phyloP scores from a whole-genome alignment of 2,888 invertebrate genomes.

The Ichneumoninae sp. region DNA sequence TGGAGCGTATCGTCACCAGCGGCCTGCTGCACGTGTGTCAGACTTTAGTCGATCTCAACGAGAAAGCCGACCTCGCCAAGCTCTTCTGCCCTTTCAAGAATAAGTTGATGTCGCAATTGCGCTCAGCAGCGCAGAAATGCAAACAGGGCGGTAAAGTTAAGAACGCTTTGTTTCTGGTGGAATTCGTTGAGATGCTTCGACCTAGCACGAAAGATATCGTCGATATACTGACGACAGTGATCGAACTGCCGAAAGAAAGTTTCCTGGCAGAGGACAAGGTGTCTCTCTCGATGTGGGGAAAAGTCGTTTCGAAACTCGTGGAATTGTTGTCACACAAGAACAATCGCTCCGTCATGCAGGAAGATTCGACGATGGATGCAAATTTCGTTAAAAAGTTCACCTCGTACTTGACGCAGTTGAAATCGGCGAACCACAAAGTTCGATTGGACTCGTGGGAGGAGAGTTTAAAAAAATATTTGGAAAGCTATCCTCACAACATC shows the following conservation, averaged over 20 bases:
- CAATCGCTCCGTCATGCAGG: constrained; percentile 25
- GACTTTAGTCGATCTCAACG: constrained; percentile 70
- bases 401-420: constrained; percentile 71
- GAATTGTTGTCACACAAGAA: constrained; percentile 82
- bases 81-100: constrained; percentile 85
- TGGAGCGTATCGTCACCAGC: constrained; percentile 77
- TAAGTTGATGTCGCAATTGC: constrained; percentile 86
- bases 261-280: constrained; percentile 85
- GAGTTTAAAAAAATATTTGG: constrained; percentile 86
- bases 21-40: constrained; percentile 76
- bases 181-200: constrained; percentile 84
- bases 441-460: constrained; percentile 86
- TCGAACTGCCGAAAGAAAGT: constrained; percentile 79
- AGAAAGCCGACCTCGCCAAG: constrained; percentile 58
- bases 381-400: constrained; percentile 73
- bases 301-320: constrained; percentile 86
- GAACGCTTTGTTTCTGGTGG: constrained; percentile 82
- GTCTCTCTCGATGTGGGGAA: constrained; percentile 86
- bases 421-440: constrained; percentile 59
- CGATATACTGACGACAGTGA: constrained; percentile 84
- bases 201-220: constrained; percentile 83
- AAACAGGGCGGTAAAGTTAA: constrained; percentile 78
- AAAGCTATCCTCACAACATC: constrained; percentile 87
- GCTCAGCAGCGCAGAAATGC: constrained; percentile 84
- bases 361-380: constrained; percentile 65